These are phyloP conservation scores for Siniperca knerii DNA, from an alignment of 2,113 vertebrate genomes.

Conservation along the genomic window DNA sequence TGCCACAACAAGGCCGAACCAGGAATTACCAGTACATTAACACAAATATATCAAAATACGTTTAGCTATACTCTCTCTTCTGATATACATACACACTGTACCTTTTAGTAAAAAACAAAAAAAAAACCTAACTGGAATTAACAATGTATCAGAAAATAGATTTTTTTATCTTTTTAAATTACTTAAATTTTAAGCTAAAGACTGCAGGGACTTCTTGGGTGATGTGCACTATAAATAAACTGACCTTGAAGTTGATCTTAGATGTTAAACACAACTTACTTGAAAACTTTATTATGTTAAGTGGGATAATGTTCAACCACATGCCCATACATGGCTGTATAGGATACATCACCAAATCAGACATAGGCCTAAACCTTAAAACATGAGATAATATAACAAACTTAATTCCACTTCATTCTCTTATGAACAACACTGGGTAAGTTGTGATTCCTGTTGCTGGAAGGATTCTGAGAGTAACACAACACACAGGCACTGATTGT, in stretches of 20 bases:
- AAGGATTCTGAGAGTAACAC: background rate
- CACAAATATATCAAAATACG: background rate
- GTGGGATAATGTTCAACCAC: background rate
- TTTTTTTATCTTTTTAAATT: too few relatives aligned
- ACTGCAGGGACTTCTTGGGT: background rate
- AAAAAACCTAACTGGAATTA: too few relatives aligned
- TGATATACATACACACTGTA: too few relatives aligned
- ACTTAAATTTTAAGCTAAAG: too few relatives aligned
- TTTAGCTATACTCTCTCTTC: too few relatives aligned
- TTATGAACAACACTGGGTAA: background rate
- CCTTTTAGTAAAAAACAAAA: too few relatives aligned
- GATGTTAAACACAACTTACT: background rate
- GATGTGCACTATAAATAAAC: background rate
- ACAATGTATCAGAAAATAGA: too few relatives aligned
- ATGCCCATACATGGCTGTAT: background rate
- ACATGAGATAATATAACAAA: background rate
- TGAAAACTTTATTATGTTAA: background rate
- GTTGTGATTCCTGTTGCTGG: background rate
- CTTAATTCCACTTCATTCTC: background rate
- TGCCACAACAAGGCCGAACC: conserved; percentile 32
- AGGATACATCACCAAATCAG: background rate
- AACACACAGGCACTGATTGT: background rate
- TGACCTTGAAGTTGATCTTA: background rate
- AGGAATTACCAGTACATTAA: conserved; percentile 10
- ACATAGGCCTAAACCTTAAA: background rate